Base-by-base conservation (phyloP, 2,797 vertebrate species). In the Babyrousa celebensis region DNA sequence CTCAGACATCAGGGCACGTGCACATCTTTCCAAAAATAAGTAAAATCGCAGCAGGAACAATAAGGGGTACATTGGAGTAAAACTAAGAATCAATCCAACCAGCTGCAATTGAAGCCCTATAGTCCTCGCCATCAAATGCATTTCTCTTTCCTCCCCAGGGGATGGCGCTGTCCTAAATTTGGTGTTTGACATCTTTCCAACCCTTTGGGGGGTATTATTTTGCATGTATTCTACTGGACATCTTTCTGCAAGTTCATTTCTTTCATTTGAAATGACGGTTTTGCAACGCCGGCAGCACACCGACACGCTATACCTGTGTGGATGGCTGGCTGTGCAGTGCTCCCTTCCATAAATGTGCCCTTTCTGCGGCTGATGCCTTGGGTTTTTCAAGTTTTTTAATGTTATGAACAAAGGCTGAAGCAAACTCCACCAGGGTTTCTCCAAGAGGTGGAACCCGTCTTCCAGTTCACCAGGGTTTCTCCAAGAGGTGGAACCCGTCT, bases 321-420 rank as follows among this genome's bases (percentile, higher is more conserved):
- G 1, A 3, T 1, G 36, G 36, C 36, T 36, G 1, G 36, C 67
- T 12, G 3, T 1, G 1, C 0, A 0, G 29, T 3, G 12, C n/a
- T 25, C 20, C 11, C 5, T 11, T 23, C 70, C 5, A 9, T 8
- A 63, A n/a, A 17, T 4, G 21, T 3, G 17, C 25, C 0, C 16
- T 63, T 54, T 52, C 68, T 40, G 32, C 23, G 23, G 17, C 3
- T 4, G 43, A 12, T 5, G 14, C 60, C 62, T 67, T 17, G 0
- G 10, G 29, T 6, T 29, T 65, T 70, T 11, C 12, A 52, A 36
- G 27, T 0, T 12, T 32, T 52, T 62, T 60, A 32, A 1, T 4
- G 29, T 18, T 62, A 29, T 6, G 27, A 36, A 79, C 11, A 3
- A 80, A 18, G 36, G 29, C 36, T 25, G 40, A 56, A 40, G 63